These are phyloP conservation scores for Hemibagrus wyckioides DNA, from an alignment of 2,113 vertebrate species.

Conservation along the genomic window DNA sequence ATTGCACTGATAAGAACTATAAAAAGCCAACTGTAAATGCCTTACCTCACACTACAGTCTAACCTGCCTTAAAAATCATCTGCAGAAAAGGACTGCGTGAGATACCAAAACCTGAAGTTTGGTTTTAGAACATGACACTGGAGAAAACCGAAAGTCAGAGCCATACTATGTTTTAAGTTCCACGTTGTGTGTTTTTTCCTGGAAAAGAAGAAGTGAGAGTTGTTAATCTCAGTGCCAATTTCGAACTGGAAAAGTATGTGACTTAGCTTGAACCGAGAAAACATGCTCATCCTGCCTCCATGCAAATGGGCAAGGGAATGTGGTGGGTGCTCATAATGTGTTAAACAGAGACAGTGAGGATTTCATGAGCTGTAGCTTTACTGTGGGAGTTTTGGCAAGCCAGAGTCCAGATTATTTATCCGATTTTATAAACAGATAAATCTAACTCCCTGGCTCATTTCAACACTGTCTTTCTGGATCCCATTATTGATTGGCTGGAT, in stretches of 20 bases:
- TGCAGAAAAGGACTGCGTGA: not conserved
- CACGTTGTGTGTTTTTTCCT: conserved; percentile 9
- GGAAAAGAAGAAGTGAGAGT: not conserved
- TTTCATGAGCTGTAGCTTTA: conserved; percentile 27
- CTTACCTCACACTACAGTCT: conserved; percentile 18
- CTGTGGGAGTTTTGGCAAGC: not conserved
- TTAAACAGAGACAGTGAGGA: conserved; percentile 38
- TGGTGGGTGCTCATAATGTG: conserved; percentile 45
- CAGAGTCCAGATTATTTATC: conserved; percentile 29
- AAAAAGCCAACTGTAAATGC: not conserved
- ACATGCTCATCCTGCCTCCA: conserved; percentile 17
- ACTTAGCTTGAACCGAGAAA: conserved; percentile 40
- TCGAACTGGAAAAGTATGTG: conserved; percentile 33
- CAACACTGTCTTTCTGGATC: conserved; percentile 17
- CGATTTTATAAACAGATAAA: conserved; percentile 17
- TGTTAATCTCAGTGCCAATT: conserved; percentile 33
- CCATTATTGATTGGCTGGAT: conserved; percentile 25
- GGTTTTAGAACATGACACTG: conserved; percentile 12
- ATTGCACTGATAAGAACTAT: not conserved
- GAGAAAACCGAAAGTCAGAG: conserved; percentile 29
- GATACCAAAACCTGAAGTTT: not conserved
- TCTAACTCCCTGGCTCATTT: conserved; percentile 15
- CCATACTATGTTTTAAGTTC: not conserved
- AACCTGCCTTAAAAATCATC: not conserved
- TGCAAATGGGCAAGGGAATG: conserved; percentile 31